Evolutionary conservation across 2,888 invertebrate genomes (phyloP).

Genomic region (Drosophila tanythrix): DNA sequence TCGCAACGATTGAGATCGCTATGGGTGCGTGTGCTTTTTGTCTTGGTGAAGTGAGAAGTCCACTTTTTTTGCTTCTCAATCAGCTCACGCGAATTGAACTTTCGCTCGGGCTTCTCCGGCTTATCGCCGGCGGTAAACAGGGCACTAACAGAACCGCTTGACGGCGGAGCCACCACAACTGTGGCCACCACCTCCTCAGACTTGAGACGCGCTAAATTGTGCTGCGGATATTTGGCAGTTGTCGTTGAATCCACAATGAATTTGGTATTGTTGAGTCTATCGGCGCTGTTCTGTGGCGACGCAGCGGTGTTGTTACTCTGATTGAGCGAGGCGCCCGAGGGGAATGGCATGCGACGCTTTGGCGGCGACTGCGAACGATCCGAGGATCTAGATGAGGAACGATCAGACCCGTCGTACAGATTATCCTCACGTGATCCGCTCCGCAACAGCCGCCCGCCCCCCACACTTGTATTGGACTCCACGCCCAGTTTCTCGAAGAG

Average conservation of each 20-base stretch:
- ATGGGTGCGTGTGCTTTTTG: slow-evolving; percentile 87
- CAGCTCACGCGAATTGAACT: slow-evolving; percentile 92
- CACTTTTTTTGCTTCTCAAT: slow-evolving; percentile 96
- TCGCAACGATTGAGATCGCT: slow-evolving; percentile 88
- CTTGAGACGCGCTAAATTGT: slow-evolving; percentile 87
- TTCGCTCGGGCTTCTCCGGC: slow-evolving; percentile 93
- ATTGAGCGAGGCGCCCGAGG: slow-evolving; percentile 80
- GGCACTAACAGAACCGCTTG: slow-evolving; percentile 56
- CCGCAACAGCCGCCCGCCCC: slow-evolving; percentile 82
- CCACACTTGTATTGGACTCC: slow-evolving; percentile 87
- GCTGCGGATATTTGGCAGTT: slow-evolving; percentile 76
- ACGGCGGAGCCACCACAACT: slow-evolving; percentile 21
- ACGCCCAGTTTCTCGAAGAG: slow-evolving; percentile 94
- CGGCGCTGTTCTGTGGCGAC: slow-evolving; percentile 83
- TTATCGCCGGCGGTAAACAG: slow-evolving; percentile 85
- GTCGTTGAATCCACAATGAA: slow-evolving; percentile 80
- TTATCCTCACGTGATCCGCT: slow-evolving; percentile 85
- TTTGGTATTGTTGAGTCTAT: slow-evolving; percentile 74
- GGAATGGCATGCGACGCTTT: slow-evolving; percentile 83
- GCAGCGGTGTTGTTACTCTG: slow-evolving; percentile 76
- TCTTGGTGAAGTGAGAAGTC: slow-evolving; percentile 95
- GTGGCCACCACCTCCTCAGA: slow-evolving; percentile 85
- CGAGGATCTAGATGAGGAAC: slow-evolving; percentile 83
- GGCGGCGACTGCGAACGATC: slow-evolving; percentile 85
- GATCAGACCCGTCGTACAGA: slow-evolving; percentile 83